phyloP scores from a whole-genome alignment of 35 echinoderm and acorn worm species.

The Chiridota heheva region DNA sequence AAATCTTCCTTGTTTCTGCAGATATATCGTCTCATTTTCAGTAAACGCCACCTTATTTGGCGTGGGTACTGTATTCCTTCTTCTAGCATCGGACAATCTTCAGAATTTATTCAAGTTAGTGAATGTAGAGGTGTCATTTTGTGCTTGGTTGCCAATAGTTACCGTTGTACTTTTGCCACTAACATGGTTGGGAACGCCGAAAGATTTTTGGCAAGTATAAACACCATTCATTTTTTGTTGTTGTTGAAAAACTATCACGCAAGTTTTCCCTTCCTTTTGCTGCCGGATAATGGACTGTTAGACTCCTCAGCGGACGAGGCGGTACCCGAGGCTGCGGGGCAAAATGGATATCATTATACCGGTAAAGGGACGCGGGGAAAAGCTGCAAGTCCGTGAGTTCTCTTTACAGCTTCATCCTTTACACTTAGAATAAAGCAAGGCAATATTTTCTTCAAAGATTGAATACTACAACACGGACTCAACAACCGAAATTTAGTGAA shows the following conservation, averaged over 20 bases:
- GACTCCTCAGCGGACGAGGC: no score
- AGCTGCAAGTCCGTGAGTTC: no score
- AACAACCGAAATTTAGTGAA: no score
- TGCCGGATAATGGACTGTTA: no score
- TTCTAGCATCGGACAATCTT: conserved; percentile 69
- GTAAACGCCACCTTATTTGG: conserved; percentile 92
- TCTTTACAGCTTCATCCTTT: no score
- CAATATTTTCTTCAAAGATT: no score
- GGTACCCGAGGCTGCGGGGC: no score
- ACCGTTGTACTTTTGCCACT: conserved; percentile 58
- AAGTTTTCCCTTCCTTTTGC: background rate
- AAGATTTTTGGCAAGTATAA: conserved; percentile 92
- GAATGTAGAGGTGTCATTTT: conserved; percentile 55
- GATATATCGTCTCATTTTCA: conserved; percentile 72
- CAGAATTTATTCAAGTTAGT: conserved; percentile 2
- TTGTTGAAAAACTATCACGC: background rate
- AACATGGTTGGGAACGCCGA: conserved; percentile 90
- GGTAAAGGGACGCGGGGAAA: no score
- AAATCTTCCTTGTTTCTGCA: conserved; percentile 3
- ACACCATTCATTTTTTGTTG: background rate
- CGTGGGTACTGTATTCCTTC: conserved; percentile 73
- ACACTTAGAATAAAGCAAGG: no score
- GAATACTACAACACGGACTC: no score
- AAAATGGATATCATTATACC: no score
- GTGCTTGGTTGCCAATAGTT: conserved; percentile 67